Evolutionary conservation across 2,113 vertebrate species (phyloP).

Genomic region (Balaeniceps rex): DNA sequence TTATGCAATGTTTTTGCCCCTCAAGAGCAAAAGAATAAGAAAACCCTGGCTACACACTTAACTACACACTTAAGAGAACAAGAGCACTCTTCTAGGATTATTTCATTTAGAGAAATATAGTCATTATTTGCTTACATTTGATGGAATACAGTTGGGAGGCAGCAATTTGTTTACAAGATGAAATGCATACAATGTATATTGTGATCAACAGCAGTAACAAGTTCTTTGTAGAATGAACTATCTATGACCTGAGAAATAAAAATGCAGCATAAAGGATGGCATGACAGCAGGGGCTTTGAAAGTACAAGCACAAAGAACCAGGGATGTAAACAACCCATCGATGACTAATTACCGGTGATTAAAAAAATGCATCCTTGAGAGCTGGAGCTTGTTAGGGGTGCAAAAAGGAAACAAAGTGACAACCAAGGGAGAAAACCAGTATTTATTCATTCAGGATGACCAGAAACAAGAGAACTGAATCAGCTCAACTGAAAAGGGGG

Average conservation of each 20-base stretch:
- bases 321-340: background rate
- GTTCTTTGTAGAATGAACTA: background rate
- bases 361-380: background rate
- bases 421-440: background rate
- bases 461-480: background rate
- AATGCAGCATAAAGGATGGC: background rate
- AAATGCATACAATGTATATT: background rate
- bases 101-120: background rate
- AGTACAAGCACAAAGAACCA: background rate
- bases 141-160: background rate
- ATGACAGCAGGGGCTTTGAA: background rate
- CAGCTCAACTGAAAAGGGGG: background rate
- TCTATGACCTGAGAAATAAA: background rate
- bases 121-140: background rate
- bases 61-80: background rate
- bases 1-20: background rate
- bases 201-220: background rate
- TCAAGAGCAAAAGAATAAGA: background rate
- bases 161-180: background rate
- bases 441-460: background rate
- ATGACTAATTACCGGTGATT: background rate
- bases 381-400: background rate
- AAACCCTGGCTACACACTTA: background rate
- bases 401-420: background rate
- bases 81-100: background rate